These are phyloP conservation scores for Alcis repandata DNA, from an alignment of 2,888 invertebrate species.

Conservation along the genomic window DNA sequence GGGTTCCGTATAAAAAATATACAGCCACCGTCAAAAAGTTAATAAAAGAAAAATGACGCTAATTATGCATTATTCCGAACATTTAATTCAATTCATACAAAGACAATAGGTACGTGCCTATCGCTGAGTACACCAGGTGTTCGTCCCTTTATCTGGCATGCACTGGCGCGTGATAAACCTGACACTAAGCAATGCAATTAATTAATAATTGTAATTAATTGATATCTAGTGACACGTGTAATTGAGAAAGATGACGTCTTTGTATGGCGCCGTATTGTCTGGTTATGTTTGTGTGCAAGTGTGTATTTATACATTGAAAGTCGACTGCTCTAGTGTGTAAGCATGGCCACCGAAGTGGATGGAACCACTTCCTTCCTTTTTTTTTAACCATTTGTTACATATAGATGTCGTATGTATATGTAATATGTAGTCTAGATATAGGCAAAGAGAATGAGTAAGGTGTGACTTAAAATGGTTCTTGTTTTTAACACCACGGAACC, in stretches of 20 bases:
- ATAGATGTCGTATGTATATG: too few species aligned
- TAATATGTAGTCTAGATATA: too few species aligned
- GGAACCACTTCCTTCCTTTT: too few species aligned
- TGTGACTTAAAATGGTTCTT: too few species aligned
- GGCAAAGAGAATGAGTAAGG: too few species aligned
- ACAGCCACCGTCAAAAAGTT: background rate
- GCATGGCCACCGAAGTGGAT: too few species aligned
- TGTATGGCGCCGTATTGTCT: conserved; percentile 6
- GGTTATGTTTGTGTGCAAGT: background rate
- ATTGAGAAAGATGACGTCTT: conserved; percentile 1
- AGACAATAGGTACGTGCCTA: conserved; percentile 40
- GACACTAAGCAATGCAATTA: background rate
- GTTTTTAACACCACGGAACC: too few species aligned
- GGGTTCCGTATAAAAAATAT: background rate
- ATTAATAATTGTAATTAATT: conserved; percentile 23
- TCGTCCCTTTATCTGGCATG: conserved; percentile 25
- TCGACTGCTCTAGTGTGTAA: too few species aligned
- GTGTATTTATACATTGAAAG: too few species aligned
- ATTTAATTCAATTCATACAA: background rate
- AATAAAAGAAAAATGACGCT: background rate
- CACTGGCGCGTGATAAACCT: conserved; percentile 8
- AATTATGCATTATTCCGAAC: background rate
- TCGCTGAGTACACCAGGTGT: conserved; percentile 17
- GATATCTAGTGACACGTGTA: conserved; percentile 29
- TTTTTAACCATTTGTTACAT: too few species aligned